Conservation (phyloP, 2,888 invertebrate species). For the Apomyelois bistriatella region DNA sequence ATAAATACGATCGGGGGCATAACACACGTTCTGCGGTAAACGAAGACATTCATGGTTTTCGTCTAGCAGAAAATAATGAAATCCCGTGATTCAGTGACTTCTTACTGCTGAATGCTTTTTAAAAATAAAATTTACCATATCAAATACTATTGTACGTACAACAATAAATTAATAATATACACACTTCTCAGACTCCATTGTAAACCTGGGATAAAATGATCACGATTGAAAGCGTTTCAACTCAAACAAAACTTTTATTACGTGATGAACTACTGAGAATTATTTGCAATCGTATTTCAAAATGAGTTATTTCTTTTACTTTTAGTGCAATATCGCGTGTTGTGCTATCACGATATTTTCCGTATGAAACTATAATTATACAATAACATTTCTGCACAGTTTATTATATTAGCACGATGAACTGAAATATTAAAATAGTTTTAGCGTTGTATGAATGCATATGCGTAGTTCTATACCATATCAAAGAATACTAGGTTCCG, state of each 20-base stretch:
- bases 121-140: no score
- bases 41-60: no score
- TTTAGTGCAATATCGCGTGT: neutral
- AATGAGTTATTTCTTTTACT: neutral
- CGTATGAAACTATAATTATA: neutral
- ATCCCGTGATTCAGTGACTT: no score
- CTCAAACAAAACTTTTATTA: slow-evolving; percentile 1
- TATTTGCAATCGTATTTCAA: neutral
- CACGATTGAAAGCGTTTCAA: neutral
- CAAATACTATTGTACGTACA: neutral
- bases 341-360: neutral
- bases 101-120: no score
- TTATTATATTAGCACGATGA: neutral
- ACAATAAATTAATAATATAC: neutral
- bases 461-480: no score
- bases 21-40: no score
- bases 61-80: no score
- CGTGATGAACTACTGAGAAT: neutral
- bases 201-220: neutral
- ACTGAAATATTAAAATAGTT: neutral
- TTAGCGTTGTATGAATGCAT: no score
- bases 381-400: neutral
- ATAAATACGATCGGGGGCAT: no score
- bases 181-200: neutral
- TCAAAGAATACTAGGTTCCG: no score